Percentiles rank a stretch among this genome's conserved stretches.
phyloP scores from a whole-genome alignment of 2,113 vertebrate species.

The Collichthys lucidus region DNA sequence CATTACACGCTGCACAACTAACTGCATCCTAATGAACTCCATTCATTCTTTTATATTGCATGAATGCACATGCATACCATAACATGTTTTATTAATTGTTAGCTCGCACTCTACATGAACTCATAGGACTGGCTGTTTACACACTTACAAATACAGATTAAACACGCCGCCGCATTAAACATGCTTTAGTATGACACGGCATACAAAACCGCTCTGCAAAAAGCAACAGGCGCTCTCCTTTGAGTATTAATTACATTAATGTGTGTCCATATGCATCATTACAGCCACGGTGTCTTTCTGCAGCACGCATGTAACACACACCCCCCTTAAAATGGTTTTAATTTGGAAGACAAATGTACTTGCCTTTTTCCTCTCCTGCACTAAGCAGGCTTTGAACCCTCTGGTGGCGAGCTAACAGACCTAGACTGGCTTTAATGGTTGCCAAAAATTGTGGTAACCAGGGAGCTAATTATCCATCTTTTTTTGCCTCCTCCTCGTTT shows the following conservation, averaged over 20 bases:
- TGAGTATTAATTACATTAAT: constrained; percentile 25
- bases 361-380: neutral
- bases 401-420: constrained; percentile 16
- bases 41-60: neutral
- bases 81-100: constrained; percentile 32
- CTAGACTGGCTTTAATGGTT: constrained; percentile 11
- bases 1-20: neutral
- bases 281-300: neutral
- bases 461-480: constrained; percentile 53
- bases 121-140: neutral
- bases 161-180: neutral
- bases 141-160: constrained; percentile 3
- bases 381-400: neutral
- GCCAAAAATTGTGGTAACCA: constrained; percentile 34
- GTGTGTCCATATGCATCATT: constrained; percentile 2
- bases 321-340: constrained; percentile 13
- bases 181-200: neutral
- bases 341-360: constrained; percentile 21
- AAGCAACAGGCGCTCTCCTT: constrained; percentile 1
- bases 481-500: neutral
- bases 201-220: neutral
- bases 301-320: neutral
- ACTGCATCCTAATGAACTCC: neutral
- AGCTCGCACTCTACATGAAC: constrained; percentile 3
- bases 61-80: neutral